phyloP scores from a whole-genome alignment of 1,140 invertebrate species.

The Platyura marginata region DNA sequence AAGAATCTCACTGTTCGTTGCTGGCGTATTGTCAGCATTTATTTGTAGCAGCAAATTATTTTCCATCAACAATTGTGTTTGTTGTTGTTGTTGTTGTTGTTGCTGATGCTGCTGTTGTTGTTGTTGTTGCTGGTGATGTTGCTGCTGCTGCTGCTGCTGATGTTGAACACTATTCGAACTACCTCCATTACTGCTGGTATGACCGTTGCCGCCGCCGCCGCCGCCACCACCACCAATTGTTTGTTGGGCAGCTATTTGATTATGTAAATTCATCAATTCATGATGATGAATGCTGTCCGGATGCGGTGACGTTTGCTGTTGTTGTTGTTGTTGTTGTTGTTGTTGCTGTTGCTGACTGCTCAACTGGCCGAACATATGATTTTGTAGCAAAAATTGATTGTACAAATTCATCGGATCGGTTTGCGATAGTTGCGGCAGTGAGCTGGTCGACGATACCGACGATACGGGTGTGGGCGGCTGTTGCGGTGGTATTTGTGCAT shows the following conservation, averaged over 20 bases:
- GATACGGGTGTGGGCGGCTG: not conserved
- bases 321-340: not conserved
- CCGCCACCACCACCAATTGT: conserved; percentile 6
- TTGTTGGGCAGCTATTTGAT: conserved; percentile 12
- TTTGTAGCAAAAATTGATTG: conserved; percentile 2
- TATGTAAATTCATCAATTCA: not conserved
- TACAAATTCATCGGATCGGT: not conserved
- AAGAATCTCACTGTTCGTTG: conserved; percentile 8
- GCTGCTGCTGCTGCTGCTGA: conserved; percentile 15
- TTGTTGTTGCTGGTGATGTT: too few species aligned
- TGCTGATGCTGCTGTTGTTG: too few species aligned
- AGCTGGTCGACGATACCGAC: not conserved
- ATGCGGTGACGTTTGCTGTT: too few species aligned
- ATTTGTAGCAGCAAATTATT: conserved; percentile 4
- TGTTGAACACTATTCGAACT: conserved; percentile 8
- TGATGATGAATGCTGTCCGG: too few species aligned
- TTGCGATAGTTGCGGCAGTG: not conserved
- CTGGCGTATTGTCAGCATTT: not conserved
- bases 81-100: conserved; percentile 3
- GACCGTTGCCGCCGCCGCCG: conserved; percentile 3
- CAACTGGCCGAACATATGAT: not conserved
- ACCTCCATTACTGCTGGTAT: not conserved
- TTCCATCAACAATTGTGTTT: conserved; percentile 1
- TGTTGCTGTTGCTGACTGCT: not conserved
- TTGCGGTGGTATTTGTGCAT: not conserved